Evolutionary conservation across 2,888 invertebrate genomes (phyloP).

Genomic region (Ceraclea dissimilis): DNA sequence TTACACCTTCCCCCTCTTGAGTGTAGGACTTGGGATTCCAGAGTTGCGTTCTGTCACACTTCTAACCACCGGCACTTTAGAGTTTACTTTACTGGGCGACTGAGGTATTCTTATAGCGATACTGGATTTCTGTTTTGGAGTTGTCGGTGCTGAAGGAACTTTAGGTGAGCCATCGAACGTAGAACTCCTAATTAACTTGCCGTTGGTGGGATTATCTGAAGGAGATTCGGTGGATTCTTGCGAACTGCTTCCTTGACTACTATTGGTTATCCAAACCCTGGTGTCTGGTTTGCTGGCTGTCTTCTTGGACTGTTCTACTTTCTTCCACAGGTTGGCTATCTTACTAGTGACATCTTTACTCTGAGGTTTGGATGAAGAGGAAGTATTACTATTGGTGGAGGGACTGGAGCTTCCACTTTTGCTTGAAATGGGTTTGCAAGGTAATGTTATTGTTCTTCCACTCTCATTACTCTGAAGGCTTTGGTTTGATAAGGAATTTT

Average conservation of each 20-base stretch:
- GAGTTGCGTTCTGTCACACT: constrained; percentile 1
- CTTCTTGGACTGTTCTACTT: constrained; percentile 61
- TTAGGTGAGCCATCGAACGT: constrained; percentile 56
- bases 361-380: constrained; percentile 40
- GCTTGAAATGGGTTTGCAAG: constrained; percentile 34
- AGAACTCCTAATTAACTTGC: constrained; percentile 49
- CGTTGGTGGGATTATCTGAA: constrained; percentile 1
- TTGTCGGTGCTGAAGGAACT: constrained; percentile 33
- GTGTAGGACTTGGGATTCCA: constrained; percentile 6
- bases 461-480: constrained; percentile 50
- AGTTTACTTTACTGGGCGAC: constrained; percentile 17
- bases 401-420: constrained; percentile 43
- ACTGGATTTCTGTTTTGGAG: constrained; percentile 44
- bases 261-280: constrained; percentile 50
- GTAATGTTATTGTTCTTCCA: constrained; percentile 40
- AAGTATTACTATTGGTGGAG: constrained; percentile 55
- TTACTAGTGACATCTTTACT: constrained; percentile 65
- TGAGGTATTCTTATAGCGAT: constrained; percentile 21
- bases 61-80: constrained; percentile 23
- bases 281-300: constrained; percentile 51
- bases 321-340: constrained; percentile 74
- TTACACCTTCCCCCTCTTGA: constrained; percentile 14
- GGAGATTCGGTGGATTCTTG: constrained; percentile 3
- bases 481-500: constrained; percentile 48
- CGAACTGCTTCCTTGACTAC: constrained; percentile 6